phyloP scores from a whole-genome alignment of 2,888 invertebrate genomes.

The Pyralis farinalis region DNA sequence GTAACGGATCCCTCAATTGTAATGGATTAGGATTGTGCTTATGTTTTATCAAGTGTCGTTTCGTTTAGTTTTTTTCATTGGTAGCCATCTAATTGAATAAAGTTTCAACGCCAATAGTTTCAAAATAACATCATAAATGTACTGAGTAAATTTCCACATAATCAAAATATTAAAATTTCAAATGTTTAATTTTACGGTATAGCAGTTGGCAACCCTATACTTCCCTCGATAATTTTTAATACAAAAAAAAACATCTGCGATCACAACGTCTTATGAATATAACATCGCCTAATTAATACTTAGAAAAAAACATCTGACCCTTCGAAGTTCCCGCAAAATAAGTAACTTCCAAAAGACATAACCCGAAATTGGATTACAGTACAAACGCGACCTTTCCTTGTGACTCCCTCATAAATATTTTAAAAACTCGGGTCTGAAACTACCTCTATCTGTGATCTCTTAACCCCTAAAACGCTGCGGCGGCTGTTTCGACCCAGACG shows the following conservation, averaged over 20 bases:
- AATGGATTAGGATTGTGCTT: too few species aligned
- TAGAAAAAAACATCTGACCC: slow-evolving; percentile 63
- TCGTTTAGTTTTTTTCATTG: too few species aligned
- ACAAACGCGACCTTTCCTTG: slow-evolving; percentile 57
- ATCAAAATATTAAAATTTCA: too few species aligned
- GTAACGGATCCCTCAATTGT: too few species aligned
- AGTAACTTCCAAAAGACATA: slow-evolving; percentile 76
- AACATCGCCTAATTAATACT: slow-evolving; percentile 60
- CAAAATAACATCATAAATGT: too few species aligned
- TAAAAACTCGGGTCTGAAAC: slow-evolving; percentile 63
- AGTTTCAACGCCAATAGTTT: too few species aligned
- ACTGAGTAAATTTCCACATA: too few species aligned
- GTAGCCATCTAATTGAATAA: too few species aligned
- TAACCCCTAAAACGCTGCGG: slow-evolving; percentile 59
- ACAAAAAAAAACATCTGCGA: too few species aligned
- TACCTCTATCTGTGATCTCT: slow-evolving; percentile 70
- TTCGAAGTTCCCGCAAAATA: slow-evolving; percentile 59
- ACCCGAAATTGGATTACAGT: slow-evolving; percentile 78
- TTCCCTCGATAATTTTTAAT: slow-evolving; percentile 5
- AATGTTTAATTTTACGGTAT: too few species aligned
- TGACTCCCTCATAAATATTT: slow-evolving; percentile 75
- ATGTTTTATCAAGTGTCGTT: too few species aligned
- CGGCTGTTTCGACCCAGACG: slow-evolving; percentile 47
- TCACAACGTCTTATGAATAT: slow-evolving; percentile 19
- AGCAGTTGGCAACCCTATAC: too few species aligned